phyloP scores from a whole-genome alignment of 2,797 vertebrate species.

The Myotis planiceps region DNA sequence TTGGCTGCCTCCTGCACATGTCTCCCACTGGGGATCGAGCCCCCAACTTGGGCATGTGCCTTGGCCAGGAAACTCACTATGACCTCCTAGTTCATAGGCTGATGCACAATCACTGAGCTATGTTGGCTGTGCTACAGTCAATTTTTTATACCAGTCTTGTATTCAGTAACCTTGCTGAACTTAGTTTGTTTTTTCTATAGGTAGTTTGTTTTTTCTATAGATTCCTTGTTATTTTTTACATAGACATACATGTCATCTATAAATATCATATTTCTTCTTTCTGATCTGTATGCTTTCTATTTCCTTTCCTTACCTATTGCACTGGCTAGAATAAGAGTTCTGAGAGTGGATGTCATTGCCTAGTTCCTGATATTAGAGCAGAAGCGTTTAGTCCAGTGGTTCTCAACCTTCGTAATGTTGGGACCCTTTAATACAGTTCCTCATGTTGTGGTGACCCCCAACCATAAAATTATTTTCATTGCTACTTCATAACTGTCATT shows the following conservation, averaged over 20 bases:
- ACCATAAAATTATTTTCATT: too few relatives aligned
- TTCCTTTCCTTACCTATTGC: background rate
- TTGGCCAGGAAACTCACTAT: too few relatives aligned
- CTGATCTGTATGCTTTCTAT: background rate
- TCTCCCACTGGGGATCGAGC: too few relatives aligned
- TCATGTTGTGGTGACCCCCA: too few relatives aligned
- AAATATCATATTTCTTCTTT: slow-evolving; percentile 6
- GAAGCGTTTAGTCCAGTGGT: background rate
- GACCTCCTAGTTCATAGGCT: too few relatives aligned
- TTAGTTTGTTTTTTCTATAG: background rate
- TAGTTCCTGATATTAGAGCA: background rate
- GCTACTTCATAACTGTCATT: too few relatives aligned
- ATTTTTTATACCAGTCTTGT: background rate
- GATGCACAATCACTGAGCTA: too few relatives aligned
- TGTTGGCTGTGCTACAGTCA: too few relatives aligned
- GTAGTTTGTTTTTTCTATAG: background rate
- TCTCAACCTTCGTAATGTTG: too few relatives aligned
- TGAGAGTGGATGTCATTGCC: background rate
- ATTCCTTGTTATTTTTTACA: background rate
- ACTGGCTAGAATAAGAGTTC: background rate
- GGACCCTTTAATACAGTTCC: too few relatives aligned
- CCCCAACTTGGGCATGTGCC: too few relatives aligned
- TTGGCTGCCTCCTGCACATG: too few relatives aligned
- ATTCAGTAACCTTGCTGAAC: background rate
- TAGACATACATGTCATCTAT: background rate